Evolutionary conservation across 2,113 vertebrate species (phyloP), one percentile per base, ranked within the genome.

Genomic region (Andinoacara biseriatus): DNA sequence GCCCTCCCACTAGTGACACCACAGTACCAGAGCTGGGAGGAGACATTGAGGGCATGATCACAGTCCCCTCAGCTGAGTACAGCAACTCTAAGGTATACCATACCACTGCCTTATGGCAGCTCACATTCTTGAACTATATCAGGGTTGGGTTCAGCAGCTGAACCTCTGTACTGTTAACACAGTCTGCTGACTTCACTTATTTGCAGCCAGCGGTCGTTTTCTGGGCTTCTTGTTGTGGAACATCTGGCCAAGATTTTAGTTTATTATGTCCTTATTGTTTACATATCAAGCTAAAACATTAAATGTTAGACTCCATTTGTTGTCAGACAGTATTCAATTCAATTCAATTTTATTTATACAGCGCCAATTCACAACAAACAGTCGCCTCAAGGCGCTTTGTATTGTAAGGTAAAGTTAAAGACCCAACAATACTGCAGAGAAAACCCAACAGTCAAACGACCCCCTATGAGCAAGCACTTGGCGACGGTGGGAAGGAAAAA

Each of bases 31-130:
- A 99, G 78, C 95, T 99, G 83, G 95, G 96, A 74, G 89, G 96
- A n/a, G 97, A 99, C 88, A 98, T 99, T 14, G 97, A 98, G 93
- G 96, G 97, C 0, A 98, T 99, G 96, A 97, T 99, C 90, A 97
- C 98, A 0, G 97, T 97, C 7, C 96, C 98, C 6, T 96, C 97
- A 29, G 93, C 96, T 31, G 98, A 99, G 75, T 99, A 97, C 88
- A 96, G 95, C 52, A 97, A 87, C 76, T 95, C 97, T 22, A 99
- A 99, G 97, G 98, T 99, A 95, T 61, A 81, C 7, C 5, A 13
- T 15, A 18, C 76, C 13, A 24, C n/a, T n/a, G 13, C 58, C 24
- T 57, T 26, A 56, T 26, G 10, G 18, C 20, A 3, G 52, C 11
- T 74, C 17, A n/a, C 18, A 31, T 14, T 20, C 2, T 20, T 54